Evolutionary conservation across 2,113 vertebrate species (phyloP), one percentile per base, ranked within the genome.

Genomic region (Heloderma charlesbogerti): DNA sequence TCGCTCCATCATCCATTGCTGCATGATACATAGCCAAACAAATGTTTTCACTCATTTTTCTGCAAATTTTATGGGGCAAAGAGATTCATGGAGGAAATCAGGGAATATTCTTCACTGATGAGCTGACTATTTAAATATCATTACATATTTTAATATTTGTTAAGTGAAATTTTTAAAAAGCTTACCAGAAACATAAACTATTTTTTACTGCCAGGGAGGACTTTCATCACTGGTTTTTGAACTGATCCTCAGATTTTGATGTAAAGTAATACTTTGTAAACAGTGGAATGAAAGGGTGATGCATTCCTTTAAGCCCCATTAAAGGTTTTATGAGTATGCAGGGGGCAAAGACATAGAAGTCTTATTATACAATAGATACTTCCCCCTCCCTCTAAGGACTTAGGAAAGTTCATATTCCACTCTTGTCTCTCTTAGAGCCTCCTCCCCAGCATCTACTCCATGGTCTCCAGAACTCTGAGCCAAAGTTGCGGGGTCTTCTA

Each of bases 61-160:
- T 80, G 89, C 88, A 78, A 93, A 86, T 67, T 67, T 93, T 66
- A 83, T 82, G 93, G 95, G 94, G 94, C 92, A 94, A 93, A 94
- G 54, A 77, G 90, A 94, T 91, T 90, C 75, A 77, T 92, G 51
- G 63, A 88, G 80, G 86, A 91, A 92, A 83, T 77, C 37, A 67
- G 22, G 13, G 88, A n/a, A 40, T 54, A 63, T 89, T 82, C 87
- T 34, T 77, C 60, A 37, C 25, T 66, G 0, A 20, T 25, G 57
- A 74, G 0, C 0, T n/a, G 60, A 91, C 0, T 6, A 29, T 93
- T 0, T 81, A 10, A 83, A 0, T 25, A 80, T 82, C 45, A 88
- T 18, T 84, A 89, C 51, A 51, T 0, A 0, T 40, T 48, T 63
- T 72, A 51, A 72, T 72, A 15, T 72, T 78, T 78, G 43, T 22